Percentiles rank a stretch among this genome's conserved stretches.
These are phyloP conservation scores for Centruroides sculpturatus DNA, from an alignment of 1,140 invertebrate species.

Conservation along the genomic window DNA sequence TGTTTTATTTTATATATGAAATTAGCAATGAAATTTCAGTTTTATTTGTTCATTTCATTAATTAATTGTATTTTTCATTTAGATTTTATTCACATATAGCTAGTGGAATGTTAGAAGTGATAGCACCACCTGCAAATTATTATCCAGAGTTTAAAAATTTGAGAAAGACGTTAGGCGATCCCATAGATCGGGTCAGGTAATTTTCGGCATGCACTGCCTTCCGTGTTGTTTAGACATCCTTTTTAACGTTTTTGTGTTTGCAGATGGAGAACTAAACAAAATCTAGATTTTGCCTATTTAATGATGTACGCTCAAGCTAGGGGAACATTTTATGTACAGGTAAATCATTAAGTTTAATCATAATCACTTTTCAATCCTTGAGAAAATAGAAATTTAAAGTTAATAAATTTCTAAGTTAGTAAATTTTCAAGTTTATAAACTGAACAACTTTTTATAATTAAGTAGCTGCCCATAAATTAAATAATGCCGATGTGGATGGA, in stretches of 20 bases:
- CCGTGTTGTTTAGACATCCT: background rate
- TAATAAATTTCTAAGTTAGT: no score
- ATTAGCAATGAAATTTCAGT: no score
- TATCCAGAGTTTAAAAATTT: slow-evolving; percentile 59
- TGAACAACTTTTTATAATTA: no score
- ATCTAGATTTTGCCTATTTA: slow-evolving; percentile 83
- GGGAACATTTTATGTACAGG: slow-evolving; percentile 33
- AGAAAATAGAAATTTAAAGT: no score
- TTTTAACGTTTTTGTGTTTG: background rate
- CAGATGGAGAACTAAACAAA: slow-evolving; percentile 88
- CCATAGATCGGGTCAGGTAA: slow-evolving; percentile 56
- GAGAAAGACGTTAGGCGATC: slow-evolving; percentile 66
- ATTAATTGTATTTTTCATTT: no score
- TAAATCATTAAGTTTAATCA: no score
- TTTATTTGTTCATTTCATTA: no score
- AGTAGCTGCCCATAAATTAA: no score
- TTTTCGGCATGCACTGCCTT: background rate
- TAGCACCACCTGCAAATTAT: slow-evolving; percentile 65
- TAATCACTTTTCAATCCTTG: no score
- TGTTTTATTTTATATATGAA: background rate
- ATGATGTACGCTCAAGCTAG: slow-evolving; percentile 79
- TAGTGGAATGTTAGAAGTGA: slow-evolving; percentile 69
- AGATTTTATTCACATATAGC: slow-evolving; percentile 54
- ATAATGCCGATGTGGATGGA: no score
- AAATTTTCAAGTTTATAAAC: no score